phyloP scores from a whole-genome alignment of 2,797 vertebrate genomes.

The Lepus townsendii region DNA sequence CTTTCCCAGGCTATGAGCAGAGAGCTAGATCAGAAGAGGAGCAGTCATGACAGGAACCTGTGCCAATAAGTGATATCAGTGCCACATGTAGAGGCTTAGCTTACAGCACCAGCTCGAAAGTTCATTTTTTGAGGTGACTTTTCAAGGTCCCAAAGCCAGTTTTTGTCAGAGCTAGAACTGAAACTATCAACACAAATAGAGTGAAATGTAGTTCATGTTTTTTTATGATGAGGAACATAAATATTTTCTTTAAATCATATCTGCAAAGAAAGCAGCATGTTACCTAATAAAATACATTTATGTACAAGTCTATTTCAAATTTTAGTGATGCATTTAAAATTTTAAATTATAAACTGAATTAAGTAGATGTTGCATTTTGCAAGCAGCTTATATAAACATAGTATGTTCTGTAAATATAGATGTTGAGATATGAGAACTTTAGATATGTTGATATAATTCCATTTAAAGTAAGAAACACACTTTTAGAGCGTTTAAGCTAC shows the following conservation, averaged over 20 bases:
- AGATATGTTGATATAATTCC: conserved; percentile 11
- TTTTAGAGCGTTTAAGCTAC: not conserved
- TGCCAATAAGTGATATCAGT: too few relatives aligned
- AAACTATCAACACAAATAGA: not conserved
- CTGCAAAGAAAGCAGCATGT: not conserved
- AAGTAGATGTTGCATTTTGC: not conserved
- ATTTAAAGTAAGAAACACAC: not conserved
- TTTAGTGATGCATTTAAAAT: not conserved
- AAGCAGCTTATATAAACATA: conserved; percentile 10
- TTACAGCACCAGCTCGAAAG: not conserved
- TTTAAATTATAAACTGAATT: not conserved
- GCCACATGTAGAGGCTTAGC: too few relatives aligned
- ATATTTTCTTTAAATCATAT: conserved; percentile 1
- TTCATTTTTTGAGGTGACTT: not conserved
- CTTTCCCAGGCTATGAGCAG: too few relatives aligned
- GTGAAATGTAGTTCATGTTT: not conserved
- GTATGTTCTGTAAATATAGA: not conserved
- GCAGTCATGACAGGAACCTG: too few relatives aligned
- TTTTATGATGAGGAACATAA: not conserved
- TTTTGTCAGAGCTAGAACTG: not conserved
- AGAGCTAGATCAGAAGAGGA: too few relatives aligned
- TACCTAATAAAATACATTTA: conserved; percentile 28
- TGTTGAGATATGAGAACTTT: conserved; percentile 3
- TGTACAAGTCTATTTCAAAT: not conserved
- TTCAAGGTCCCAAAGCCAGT: not conserved